Conservation (phyloP, 1,140 invertebrate genomes). For the Drosophila grimshawi region DNA sequence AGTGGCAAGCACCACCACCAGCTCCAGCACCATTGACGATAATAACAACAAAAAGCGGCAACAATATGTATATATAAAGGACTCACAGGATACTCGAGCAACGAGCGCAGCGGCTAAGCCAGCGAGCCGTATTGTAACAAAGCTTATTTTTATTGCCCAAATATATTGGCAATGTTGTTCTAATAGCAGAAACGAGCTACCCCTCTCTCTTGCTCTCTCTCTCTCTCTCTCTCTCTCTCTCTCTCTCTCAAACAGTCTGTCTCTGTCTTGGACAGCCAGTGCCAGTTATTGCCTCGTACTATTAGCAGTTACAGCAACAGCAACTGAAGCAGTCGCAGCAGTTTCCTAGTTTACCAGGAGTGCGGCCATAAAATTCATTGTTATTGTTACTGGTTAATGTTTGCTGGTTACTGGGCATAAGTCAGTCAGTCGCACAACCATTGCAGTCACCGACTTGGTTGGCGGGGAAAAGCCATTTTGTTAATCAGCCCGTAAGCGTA, state of each 20-base stretch:
- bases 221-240: not conserved
- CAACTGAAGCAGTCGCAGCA: not conserved
- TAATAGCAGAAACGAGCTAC: constrained; percentile 78
- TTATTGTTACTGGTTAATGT: constrained; percentile 78
- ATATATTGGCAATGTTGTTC: constrained; percentile 82
- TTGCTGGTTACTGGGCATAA: constrained; percentile 73
- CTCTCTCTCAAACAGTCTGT: not conserved
- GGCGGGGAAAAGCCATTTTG: constrained; percentile 58
- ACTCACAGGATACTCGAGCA: constrained; percentile 32
- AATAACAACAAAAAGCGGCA: constrained; percentile 25
- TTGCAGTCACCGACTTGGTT: constrained; percentile 23
- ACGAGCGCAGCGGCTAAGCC: constrained; percentile 20
- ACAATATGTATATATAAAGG: constrained; percentile 33
- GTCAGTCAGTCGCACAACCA: constrained; percentile 66
- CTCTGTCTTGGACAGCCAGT: constrained; percentile 3
- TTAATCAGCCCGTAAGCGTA: constrained; percentile 68
- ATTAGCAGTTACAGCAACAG: constrained; percentile 20
- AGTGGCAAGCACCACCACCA: constrained; percentile 69
- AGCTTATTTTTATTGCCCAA: constrained; percentile 82
- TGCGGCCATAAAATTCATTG: constrained; percentile 78
- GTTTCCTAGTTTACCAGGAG: constrained; percentile 27
- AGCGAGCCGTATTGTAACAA: constrained; percentile 61
- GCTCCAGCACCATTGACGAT: constrained; percentile 65
- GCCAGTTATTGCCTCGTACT: constrained; percentile 42
- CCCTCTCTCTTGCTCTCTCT: constrained; percentile 3